Evolutionary conservation across 2,888 invertebrate species (phyloP), one percentile per base, ranked within the genome.

Genomic region (Lacanobia oleracea): DNA sequence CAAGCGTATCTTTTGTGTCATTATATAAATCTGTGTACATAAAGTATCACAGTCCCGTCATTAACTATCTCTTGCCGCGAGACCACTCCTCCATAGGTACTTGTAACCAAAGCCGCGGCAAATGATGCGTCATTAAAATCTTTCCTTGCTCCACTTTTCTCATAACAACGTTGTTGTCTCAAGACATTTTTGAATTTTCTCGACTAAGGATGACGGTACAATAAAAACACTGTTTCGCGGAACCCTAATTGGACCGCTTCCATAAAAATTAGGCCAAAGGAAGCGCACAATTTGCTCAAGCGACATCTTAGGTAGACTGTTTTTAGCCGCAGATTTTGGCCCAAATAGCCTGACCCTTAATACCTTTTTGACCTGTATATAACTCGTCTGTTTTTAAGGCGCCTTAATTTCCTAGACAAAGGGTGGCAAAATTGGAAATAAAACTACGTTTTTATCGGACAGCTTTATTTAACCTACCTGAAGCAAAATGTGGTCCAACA

Each of bases 111-210:
- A 79, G 64, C 43, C 69, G 54, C 67, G 43, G 61, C 67, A 85
- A 83, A 85, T 83, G 83, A 74, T 72, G 80, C 67, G 74, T 83
- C 85, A 83, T 83, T 83, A 83, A 83, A 83, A 70, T 70, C 43
- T 77, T 72, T 57, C 61, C 70, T 68, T 56, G 54, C 67, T 60
- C 51, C 51, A 73, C 57, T 79, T 75, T 73, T 69, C 33, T 71
- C 40, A 56, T 62, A 70, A 65, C 66, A 71, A 62, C 50, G 21
- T 14, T 65, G 69, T 75, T 67, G 68, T 68, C 67, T 57, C 50
- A 54, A 79, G 57, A 73, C 6, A 57, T 45, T 70, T 81, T 79
- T 56, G 16, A 66, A 65, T 54, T 61, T 45, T 51, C 51, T 54
- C n/a, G 48, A 67, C n/a, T 18, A 48, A 70, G 40, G 18, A 27